Evolutionary conservation across 53 echinoderm and acorn worm species (phyloP).

Genomic region (Pentamera pediparva): DNA sequence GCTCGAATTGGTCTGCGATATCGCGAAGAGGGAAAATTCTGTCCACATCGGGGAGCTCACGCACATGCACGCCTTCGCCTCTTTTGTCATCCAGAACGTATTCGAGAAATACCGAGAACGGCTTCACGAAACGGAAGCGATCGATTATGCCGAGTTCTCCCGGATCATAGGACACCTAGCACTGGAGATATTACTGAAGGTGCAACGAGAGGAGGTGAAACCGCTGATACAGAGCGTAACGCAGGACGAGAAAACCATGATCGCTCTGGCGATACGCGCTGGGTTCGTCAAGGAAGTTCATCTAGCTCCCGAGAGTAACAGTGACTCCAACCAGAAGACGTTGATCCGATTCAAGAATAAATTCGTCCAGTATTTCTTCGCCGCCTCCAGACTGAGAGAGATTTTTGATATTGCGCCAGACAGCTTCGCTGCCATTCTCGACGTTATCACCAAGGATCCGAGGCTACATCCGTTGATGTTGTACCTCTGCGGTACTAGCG

Average conservation of each 20-base stretch:
- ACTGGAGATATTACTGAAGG: constrained; percentile 3
- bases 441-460: background rate
- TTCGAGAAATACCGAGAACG: constrained; percentile 5
- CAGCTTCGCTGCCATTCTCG: background rate
- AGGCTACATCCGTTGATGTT: background rate
- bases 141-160: constrained; percentile 4
- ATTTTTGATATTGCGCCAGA: background rate
- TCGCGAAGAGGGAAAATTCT: constrained; percentile 1
- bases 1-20: constrained; percentile 16
- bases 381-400: background rate
- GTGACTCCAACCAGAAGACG: background rate
- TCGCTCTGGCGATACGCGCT: background rate
- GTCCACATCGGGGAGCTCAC: constrained; percentile 1
- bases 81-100: constrained; percentile 22
- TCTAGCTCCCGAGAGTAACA: background rate
- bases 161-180: constrained; percentile 4
- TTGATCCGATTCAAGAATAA: constrained; percentile 19
- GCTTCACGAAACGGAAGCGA: background rate
- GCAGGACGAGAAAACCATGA: constrained; percentile 4
- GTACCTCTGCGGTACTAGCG: constrained; percentile 8
- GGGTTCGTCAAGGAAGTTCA: constrained; percentile 1
- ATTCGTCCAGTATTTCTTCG: constrained; percentile 13
- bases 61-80: constrained; percentile 5
- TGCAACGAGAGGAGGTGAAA: background rate
- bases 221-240: background rate